These are phyloP conservation scores for Malacoctenus gilli DNA, from an alignment of 2,797 vertebrate genomes.

Conservation along the genomic window DNA sequence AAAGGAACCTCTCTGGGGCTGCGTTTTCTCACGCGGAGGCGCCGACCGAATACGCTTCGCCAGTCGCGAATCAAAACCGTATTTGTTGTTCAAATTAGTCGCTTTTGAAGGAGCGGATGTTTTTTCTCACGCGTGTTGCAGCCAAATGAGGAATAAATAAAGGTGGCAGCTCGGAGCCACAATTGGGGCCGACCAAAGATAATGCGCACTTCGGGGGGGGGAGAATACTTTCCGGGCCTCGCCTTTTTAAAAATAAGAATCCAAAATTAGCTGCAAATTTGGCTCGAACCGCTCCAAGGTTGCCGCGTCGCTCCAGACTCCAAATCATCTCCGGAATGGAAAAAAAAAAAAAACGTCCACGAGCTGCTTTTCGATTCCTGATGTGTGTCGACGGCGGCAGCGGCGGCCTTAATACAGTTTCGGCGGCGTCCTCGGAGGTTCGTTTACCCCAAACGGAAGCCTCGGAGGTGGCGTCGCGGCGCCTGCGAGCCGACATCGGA, in stretches of 20 bases:
- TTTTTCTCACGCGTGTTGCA: neutral
- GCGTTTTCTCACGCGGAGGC: constrained; percentile 31
- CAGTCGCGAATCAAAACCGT: constrained; percentile 31
- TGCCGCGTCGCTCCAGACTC: neutral
- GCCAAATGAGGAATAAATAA: constrained; percentile 46
- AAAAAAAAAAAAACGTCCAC: too few species aligned
- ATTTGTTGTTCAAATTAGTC: constrained; percentile 45
- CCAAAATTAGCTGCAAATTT: constrained; percentile 14
- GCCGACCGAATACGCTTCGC: constrained; percentile 42
- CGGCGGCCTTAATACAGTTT: constrained; percentile 43
- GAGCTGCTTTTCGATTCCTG: constrained; percentile 42
- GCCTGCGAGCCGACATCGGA: constrained; percentile 48
- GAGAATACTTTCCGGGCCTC: too few species aligned
- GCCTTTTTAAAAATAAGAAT: constrained; percentile 23
- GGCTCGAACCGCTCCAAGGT: constrained; percentile 42
- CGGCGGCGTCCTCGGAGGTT: constrained; percentile 15
- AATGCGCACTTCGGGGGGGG: neutral
- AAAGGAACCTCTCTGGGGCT: constrained; percentile 44
- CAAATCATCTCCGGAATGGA: constrained; percentile 27
- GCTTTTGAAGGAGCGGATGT: constrained; percentile 26
- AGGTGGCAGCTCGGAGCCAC: constrained; percentile 15
- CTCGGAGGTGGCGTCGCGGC: constrained; percentile 32
- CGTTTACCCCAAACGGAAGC: constrained; percentile 34
- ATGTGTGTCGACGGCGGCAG: constrained; percentile 12
- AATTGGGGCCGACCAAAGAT: constrained; percentile 27